Percentiles rank a stretch among this genome's conserved stretches.
Conservation (phyloP, 2,888 invertebrate species). For the Mellilla xanthometata region DNA sequence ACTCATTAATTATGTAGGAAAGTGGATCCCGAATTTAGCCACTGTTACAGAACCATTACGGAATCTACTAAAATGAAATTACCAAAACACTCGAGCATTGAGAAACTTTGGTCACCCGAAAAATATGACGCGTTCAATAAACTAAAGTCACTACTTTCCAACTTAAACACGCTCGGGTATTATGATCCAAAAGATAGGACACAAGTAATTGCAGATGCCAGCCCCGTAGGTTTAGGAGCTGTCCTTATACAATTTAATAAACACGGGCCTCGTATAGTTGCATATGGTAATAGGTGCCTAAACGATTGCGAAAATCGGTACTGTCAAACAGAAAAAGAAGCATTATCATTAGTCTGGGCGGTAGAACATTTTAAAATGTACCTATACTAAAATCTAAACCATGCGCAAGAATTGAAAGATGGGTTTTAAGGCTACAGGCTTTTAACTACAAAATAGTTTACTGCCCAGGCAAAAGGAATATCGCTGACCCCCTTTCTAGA, state of each 20-base stretch:
- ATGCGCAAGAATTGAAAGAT: slow-evolving; percentile 38
- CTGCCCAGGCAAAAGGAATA: slow-evolving; percentile 35
- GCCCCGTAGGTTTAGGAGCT: neutral
- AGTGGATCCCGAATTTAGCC: too few relatives aligned
- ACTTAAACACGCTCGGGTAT: too few relatives aligned
- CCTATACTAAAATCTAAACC: slow-evolving; percentile 40
- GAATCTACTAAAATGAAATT: too few relatives aligned
- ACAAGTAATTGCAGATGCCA: neutral
- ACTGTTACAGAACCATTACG: too few relatives aligned
- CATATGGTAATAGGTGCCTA: slow-evolving; percentile 27
- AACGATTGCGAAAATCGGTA: slow-evolving; percentile 23
- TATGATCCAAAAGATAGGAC: too few relatives aligned
- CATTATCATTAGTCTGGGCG: slow-evolving; percentile 17
- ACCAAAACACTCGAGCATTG: too few relatives aligned
- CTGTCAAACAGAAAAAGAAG: slow-evolving; percentile 34
- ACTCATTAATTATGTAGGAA: too few relatives aligned
- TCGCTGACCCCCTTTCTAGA: slow-evolving; percentile 37
- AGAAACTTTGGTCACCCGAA: too few relatives aligned
- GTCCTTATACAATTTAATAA: neutral
- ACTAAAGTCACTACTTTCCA: too few relatives aligned
- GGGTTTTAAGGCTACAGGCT: slow-evolving; percentile 32
- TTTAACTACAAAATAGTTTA: slow-evolving; percentile 27
- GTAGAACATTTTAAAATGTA: slow-evolving; percentile 36
- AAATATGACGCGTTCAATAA: too few relatives aligned
- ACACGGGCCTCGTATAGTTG: slow-evolving; percentile 30